Evolutionary conservation across 2,113 vertebrate genomes (phyloP).

Genomic region (Trochalopteron elliotii): DNA sequence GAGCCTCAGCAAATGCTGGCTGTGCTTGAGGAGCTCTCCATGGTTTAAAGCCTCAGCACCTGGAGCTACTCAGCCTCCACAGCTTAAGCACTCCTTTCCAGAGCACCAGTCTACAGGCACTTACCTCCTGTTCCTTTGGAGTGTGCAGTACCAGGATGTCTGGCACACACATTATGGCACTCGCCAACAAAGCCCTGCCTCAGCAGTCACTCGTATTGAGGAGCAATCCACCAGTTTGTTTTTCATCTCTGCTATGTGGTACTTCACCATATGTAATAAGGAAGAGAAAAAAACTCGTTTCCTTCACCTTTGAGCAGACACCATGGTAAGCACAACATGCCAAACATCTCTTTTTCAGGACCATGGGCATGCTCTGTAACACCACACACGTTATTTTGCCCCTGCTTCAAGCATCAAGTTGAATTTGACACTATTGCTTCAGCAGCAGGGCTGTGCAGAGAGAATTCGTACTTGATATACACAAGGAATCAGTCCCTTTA

Average conservation of each 20-base stretch:
- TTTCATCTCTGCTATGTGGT: background rate
- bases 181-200: background rate
- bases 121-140: background rate
- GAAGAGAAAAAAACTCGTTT: background rate
- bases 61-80: background rate
- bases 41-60: background rate
- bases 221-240: background rate
- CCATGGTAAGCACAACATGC: background rate
- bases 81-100: background rate
- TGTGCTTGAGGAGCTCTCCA: background rate
- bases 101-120: background rate
- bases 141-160: no score
- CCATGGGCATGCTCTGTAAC: background rate
- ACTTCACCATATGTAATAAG: fast-evolving
- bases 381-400: background rate
- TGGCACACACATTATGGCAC: fast-evolving
- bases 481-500: background rate
- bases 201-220: background rate
- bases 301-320: background rate
- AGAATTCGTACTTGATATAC: background rate
- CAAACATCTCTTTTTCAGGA: background rate
- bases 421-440: background rate
- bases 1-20: background rate
- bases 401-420: background rate
- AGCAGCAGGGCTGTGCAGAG: background rate